Evolutionary conservation across 2,888 invertebrate genomes (phyloP), one percentile per base, ranked within the genome.

Genomic region (Pachydiplax longipennis): DNA sequence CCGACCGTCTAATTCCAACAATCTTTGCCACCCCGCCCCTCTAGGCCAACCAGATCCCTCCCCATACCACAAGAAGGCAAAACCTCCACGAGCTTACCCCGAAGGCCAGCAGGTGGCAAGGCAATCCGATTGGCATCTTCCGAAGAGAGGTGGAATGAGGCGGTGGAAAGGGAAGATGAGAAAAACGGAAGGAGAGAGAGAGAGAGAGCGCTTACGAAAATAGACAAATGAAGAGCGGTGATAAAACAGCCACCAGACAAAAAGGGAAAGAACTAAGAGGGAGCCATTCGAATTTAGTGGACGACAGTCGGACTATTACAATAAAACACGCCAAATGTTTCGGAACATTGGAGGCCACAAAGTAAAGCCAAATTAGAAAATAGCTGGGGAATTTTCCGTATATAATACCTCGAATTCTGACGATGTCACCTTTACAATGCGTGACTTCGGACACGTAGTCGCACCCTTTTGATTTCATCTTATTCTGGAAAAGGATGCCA

Each of bases 71-170:
- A 37, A 58, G 37, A 31, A n/a, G 65, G 61, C 61, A 37, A 87
- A 87, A 87, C 87, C 87, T 87, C 87, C 87, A 61, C 87, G 87
- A 87, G 87, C 87, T 87, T 87, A 87, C 87, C 87, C 87, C 65
- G 87, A 87, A 87, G 87, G 87, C 87, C 87, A 87, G 87, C 87
- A 87, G 87, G 87, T 87, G 87, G 87, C 37, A 83, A 53, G 58
- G 58, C 83, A 87, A 87, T 87, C 87, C 87, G 87, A 87, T 87
- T 87, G 87, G 87, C 87, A 87, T 87, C 87, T 87, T 87, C 87
- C 83, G 83, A 83, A 83, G 83, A 35, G 53, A 58, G 65, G 61
- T 87, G 61, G 31, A 58, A 61, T 22, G 37, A 58, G 87, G 58
- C 25, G 61, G 37, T 22, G 61, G 37, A 18, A 48, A 12, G 58